Base-by-base conservation (phyloP, 2,888 invertebrate genomes). In the Drosophila buzzatii region DNA sequence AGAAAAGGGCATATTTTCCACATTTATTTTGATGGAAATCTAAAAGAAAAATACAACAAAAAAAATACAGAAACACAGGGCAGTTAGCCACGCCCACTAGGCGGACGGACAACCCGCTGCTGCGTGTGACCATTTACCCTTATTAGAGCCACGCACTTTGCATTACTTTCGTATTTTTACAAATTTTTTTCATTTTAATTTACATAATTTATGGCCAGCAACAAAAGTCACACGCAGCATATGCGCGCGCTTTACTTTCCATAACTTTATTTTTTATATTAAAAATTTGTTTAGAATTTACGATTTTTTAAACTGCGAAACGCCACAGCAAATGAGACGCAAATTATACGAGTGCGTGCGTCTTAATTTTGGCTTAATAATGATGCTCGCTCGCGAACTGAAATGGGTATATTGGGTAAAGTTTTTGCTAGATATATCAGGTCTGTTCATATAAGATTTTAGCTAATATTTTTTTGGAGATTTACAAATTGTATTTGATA, bases 131-230 rank as follows among this genome's bases (percentile, higher is more conserved):
- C 83, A 79, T 82, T 87, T 81, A 82, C 89, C 89, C 89, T 73
- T 89, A 85, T 88, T 88, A 84, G 80, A 75, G 76, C n/a, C 45
- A 31, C 71, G 59, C 73, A 75, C 70, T 81, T 76, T 64, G 59
- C 71, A 79, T 74, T 69, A 68, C 64, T 64, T 79, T 62, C 70
- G 41, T 55, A 65, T 68, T 51, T 68, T 62, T 71, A 56, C 58
- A 41, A 23, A 47, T 7, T 20, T 64, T 63, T 68, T 59, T 59
- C 42, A 33, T 57, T 57, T 57, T 65, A 83, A 84, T 84, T 88
- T 89, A 73, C 89, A 89, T 90, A 90, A 90, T 89, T 88, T 90
- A 89, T 90, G 79, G 76, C 63, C 79, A 73, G 66, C 76, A 81
- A 76, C 87, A 86, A 84, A 86, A 85, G 85, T 80, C 85, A 77